Evolutionary conservation across 2,888 invertebrate genomes (phyloP).

Genomic region (Patella depressa): DNA sequence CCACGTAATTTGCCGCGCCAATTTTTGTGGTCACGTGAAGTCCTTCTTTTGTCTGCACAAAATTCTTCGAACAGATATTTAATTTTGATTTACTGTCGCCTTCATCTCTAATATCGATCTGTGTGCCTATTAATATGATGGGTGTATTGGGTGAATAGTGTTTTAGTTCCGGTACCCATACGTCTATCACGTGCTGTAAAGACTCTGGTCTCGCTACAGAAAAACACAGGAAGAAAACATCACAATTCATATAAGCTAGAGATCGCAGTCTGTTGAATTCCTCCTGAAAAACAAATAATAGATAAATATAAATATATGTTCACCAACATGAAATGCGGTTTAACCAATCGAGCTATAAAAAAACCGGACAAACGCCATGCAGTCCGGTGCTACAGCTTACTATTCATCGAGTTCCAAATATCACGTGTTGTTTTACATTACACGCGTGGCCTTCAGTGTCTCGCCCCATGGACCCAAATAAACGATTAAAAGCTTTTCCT

Average conservation of each 20-base stretch:
- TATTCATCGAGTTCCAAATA: no score
- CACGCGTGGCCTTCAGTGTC: no score
- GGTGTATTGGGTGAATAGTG: conserved; percentile 58
- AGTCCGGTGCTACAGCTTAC: no score
- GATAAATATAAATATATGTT: no score
- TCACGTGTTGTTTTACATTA: no score
- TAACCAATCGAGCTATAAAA: no score
- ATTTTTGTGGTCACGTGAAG: conserved; percentile 43
- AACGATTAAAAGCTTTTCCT: no score
- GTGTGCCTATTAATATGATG: conserved; percentile 62
- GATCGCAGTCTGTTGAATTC: conserved; percentile 64
- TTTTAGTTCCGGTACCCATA: conserved; percentile 63
- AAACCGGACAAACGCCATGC: no score
- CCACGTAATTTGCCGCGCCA: conserved; percentile 52
- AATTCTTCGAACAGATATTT: conserved; percentile 24
- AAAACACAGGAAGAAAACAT: conserved; percentile 67
- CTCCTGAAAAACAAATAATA: conserved; percentile 44
- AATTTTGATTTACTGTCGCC: conserved; percentile 26
- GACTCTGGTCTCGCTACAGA: conserved; percentile 59
- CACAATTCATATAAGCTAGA: conserved; percentile 66
- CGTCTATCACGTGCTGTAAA: conserved; percentile 55
- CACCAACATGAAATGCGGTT: no score
- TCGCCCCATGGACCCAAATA: no score
- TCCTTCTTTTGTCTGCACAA: conserved; percentile 46
- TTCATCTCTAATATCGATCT: conserved; percentile 53